Percentiles rank a stretch among this genome's conserved stretches.
Conservation (phyloP, 2,888 invertebrate species). For the Gryllus longicercus region DNA sequence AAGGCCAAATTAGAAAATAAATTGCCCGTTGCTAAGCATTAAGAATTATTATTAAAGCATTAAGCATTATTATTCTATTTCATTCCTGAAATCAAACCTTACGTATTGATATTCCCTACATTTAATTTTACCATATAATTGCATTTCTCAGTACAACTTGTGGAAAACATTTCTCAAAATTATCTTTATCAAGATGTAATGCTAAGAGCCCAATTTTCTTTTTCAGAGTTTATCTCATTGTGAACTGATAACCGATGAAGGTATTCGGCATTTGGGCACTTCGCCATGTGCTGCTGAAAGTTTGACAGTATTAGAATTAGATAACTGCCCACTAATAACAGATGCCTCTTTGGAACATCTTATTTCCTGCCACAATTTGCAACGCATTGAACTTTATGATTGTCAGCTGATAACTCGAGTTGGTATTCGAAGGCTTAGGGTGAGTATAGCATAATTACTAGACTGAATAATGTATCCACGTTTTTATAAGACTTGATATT, state of each 20-base stretch:
- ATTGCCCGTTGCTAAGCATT: too few relatives aligned
- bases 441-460: conserved; percentile 48
- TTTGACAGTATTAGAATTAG: conserved; percentile 89
- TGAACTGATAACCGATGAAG: conserved; percentile 97
- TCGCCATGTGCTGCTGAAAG: conserved; percentile 93
- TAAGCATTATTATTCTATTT: too few relatives aligned
- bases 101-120: conserved; percentile 20
- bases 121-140: background rate
- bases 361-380: conserved; percentile 88
- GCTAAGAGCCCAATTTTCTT: conserved; percentile 33
- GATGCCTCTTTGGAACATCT: conserved; percentile 95
- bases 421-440: conserved; percentile 93
- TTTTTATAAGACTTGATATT: too few relatives aligned
- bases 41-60: too few relatives aligned
- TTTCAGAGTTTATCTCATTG: conserved; percentile 95
- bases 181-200: background rate
- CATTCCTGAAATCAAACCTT: background rate
- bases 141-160: background rate
- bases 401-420: conserved; percentile 97
- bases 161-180: background rate
- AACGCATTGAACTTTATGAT: conserved; percentile 97
- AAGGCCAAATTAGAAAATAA: background rate
- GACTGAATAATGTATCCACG: too few relatives aligned
- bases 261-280: conserved; percentile 88
- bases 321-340: conserved; percentile 97